Conservation (phyloP, 1,140 invertebrate species). For the Danaus plexippus region DNA sequence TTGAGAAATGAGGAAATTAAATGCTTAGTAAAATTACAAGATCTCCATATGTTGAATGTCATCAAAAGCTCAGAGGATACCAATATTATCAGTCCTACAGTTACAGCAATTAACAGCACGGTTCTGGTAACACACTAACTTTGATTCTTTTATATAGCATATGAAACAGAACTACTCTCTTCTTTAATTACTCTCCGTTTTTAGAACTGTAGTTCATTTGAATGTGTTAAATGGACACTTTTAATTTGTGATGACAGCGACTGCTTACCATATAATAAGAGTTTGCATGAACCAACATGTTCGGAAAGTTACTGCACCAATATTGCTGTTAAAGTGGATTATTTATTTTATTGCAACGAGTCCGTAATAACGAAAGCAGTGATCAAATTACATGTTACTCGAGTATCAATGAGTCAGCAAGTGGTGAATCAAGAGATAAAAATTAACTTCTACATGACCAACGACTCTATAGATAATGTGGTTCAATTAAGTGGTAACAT, state of each 20-base stretch:
- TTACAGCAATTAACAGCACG: constrained; percentile 28
- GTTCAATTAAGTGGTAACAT: constrained; percentile 49
- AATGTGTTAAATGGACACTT: constrained; percentile 49
- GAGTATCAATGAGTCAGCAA: constrained; percentile 23
- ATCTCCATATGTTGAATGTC: constrained; percentile 52
- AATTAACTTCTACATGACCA: constrained; percentile 44
- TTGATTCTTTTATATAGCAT: background rate
- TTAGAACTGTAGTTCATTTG: constrained; percentile 49
- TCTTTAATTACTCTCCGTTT: constrained; percentile 18
- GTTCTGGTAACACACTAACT: constrained; percentile 29
- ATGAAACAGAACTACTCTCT: background rate
- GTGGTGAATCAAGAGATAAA: constrained; percentile 42
- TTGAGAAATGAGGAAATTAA: constrained; percentile 45
- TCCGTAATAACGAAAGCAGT: constrained; percentile 40
- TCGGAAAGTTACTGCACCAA: constrained; percentile 38
- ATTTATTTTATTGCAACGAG: constrained; percentile 44
- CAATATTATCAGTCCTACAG: constrained; percentile 34
- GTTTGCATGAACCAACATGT: constrained; percentile 39
- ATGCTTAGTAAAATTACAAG: constrained; percentile 47
- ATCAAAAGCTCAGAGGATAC: constrained; percentile 29
- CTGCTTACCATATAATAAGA: constrained; percentile 40
- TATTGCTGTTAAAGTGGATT: constrained; percentile 42
- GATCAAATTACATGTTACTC: constrained; percentile 36
- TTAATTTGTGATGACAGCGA: constrained; percentile 28
- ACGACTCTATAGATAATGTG: constrained; percentile 32